These are phyloP conservation scores for Ditula angustiorana DNA, from an alignment of 2,888 invertebrate species.

Conservation along the genomic window DNA sequence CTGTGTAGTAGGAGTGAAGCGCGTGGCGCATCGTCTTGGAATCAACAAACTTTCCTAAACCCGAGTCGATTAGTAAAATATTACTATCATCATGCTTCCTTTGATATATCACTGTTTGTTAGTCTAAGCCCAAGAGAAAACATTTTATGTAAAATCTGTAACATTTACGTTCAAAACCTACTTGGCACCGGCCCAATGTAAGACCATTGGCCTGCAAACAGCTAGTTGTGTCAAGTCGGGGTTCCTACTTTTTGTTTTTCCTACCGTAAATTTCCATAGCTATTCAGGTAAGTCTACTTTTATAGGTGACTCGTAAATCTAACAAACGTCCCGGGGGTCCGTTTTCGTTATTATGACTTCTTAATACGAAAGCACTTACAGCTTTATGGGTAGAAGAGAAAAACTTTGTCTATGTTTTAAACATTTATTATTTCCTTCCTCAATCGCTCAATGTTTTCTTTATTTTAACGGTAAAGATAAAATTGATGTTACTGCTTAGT, in stretches of 20 bases:
- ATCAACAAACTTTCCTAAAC: too few species aligned
- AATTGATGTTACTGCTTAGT: neutral
- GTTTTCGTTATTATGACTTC: slow-evolving; percentile 7
- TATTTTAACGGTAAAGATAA: slow-evolving; percentile 51
- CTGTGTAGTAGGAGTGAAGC: too few species aligned
- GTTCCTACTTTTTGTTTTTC: slow-evolving; percentile 29
- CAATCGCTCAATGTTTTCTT: slow-evolving; percentile 62
- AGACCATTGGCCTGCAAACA: slow-evolving; percentile 26
- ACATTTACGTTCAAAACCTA: slow-evolving; percentile 27
- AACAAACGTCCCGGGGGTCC: neutral
- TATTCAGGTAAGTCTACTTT: slow-evolving; percentile 27
- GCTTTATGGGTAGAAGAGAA: slow-evolving; percentile 33
- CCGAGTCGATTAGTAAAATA: neutral
- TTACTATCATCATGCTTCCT: too few species aligned
- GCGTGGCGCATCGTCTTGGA: too few species aligned
- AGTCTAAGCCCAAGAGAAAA: neutral
- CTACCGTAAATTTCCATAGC: slow-evolving; percentile 21
- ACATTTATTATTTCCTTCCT: slow-evolving; percentile 75
- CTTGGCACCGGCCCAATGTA: slow-evolving; percentile 41
- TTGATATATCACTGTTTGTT: neutral
- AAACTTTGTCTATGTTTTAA: slow-evolving; percentile 60
- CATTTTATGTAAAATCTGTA: neutral
- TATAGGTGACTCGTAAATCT: slow-evolving; percentile 29
- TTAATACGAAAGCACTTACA: slow-evolving; percentile 19
- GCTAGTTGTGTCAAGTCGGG: slow-evolving; percentile 29